Evolutionary conservation across 2,797 vertebrate species (phyloP).

Genomic region (Sitta carolinensis): DNA sequence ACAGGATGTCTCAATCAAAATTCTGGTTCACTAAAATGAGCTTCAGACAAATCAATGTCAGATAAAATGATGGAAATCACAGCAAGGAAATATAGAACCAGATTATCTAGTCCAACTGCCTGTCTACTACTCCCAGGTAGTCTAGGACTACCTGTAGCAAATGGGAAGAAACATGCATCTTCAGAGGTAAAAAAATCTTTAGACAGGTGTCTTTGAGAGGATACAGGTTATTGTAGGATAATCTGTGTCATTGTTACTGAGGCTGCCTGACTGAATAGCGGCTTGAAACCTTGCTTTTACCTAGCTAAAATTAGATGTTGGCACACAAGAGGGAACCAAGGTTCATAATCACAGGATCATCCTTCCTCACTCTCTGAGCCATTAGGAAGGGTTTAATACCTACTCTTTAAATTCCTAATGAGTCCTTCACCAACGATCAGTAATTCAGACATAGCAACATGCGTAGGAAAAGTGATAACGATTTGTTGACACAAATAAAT

Average conservation of each 20-base stretch:
- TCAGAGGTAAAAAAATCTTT: background rate
- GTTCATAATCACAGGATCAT: background rate
- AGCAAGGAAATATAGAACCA: too few relatives aligned
- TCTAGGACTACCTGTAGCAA: background rate
- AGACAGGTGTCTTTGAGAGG: background rate
- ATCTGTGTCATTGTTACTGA: background rate
- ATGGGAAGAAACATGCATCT: background rate
- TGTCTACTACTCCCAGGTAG: background rate
- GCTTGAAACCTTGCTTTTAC: background rate
- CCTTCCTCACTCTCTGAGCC: background rate
- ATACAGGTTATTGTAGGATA: background rate
- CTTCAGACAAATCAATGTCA: too few relatives aligned
- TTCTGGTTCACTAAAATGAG: too few relatives aligned
- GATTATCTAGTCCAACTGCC: background rate
- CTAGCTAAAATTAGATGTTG: background rate
- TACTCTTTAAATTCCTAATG: background rate
- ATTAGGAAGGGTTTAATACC: background rate
- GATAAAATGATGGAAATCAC: too few relatives aligned
- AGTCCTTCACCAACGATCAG: background rate
- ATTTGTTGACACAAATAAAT: background rate
- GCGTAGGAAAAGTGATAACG: background rate
- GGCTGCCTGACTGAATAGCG: background rate
- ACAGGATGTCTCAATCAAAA: too few relatives aligned
- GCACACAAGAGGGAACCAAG: background rate
- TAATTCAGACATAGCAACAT: background rate